Evolutionary conservation across 1,140 invertebrate genomes (phyloP).

Genomic region (Solenopsis invicta): DNA sequence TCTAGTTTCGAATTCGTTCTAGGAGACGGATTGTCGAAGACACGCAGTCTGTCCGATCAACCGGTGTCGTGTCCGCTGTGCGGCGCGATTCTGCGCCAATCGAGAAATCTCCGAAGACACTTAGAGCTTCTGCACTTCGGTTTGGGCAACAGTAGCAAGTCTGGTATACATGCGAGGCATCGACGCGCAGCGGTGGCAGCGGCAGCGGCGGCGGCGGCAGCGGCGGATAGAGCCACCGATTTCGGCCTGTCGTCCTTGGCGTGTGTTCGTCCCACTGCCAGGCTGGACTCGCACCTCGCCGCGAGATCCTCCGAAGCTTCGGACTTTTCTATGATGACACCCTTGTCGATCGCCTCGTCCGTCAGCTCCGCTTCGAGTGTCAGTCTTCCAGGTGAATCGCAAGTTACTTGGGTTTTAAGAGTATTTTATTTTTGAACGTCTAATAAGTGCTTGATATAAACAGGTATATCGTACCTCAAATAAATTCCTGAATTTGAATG

Average conservation of each 20-base stretch:
- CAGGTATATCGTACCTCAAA: background rate
- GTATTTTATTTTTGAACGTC: background rate
- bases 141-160: conserved; percentile 76
- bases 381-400: conserved; percentile 78
- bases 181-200: conserved; percentile 59
- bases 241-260: conserved; percentile 68
- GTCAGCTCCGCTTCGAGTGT: conserved; percentile 76
- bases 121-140: conserved; percentile 85
- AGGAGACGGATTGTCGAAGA: conserved; percentile 80
- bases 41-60: conserved; percentile 83
- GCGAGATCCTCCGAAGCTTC: conserved; percentile 72
- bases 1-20: conserved; percentile 74
- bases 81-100: conserved; percentile 84
- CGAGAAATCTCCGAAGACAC: conserved; percentile 84
- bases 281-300: conserved; percentile 72
- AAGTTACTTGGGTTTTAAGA: background rate
- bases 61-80: conserved; percentile 84
- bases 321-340: conserved; percentile 75
- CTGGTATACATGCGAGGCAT: conserved; percentile 71
- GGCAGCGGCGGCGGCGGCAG: conserved; percentile 31
- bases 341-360: conserved; percentile 76
- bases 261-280: conserved; percentile 63
- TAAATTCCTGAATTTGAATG: background rate
- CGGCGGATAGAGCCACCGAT: conserved; percentile 61
- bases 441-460: background rate